Percentiles rank a stretch among this genome's conserved stretches.
Evolutionary conservation across 2,888 invertebrate species (phyloP).

Genomic region (Macrosiphum euphorbiae): DNA sequence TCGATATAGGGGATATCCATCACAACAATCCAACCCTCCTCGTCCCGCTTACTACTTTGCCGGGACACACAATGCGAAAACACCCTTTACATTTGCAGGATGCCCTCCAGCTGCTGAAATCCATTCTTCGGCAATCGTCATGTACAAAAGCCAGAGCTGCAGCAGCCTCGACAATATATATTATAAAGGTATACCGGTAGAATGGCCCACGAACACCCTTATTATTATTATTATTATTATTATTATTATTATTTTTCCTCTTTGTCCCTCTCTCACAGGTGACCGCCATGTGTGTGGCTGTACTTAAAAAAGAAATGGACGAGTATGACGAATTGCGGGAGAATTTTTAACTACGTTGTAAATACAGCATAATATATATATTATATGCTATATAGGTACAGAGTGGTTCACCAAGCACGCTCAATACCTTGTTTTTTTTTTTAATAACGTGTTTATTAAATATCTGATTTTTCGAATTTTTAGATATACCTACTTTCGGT

Average conservation of each 20-base stretch:
- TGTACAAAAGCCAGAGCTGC: background rate
- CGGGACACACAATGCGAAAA: background rate
- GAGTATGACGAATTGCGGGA: background rate
- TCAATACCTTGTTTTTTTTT: no score
- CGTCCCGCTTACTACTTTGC: background rate
- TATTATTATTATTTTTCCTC: background rate
- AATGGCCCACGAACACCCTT: background rate
- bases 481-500: no score
- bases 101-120: slow-evolving; percentile 1
- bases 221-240: background rate
- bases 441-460: no score
- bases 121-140: background rate
- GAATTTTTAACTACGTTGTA: background rate
- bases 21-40: background rate
- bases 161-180: background rate
- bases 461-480: no score
- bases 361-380: background rate
- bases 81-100: background rate
- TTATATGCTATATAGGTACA: no score
- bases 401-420: no score
- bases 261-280: slow-evolving; percentile 20
- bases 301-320: background rate
- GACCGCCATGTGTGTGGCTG: background rate
- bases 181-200: background rate
- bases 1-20: background rate